These are phyloP conservation scores for Clusia tigrina DNA, from an alignment of 2,888 invertebrate species.

Conservation along the genomic window DNA sequence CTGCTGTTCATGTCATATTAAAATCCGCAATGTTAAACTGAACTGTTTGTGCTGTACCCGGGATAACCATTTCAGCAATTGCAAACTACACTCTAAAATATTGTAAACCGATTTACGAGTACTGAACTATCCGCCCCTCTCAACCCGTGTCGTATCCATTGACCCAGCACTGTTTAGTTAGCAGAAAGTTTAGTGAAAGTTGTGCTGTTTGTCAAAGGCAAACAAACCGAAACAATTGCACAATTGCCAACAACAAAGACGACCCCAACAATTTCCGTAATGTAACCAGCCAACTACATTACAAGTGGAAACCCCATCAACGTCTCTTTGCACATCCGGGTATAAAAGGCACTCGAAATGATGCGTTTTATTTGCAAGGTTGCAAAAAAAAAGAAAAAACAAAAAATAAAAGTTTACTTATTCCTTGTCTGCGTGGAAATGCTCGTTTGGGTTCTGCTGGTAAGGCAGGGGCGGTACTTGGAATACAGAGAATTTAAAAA, in stretches of 20 bases:
- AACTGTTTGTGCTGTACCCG: too few species aligned
- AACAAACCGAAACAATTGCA: background rate
- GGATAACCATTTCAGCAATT: too few species aligned
- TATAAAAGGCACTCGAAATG: constrained; percentile 9
- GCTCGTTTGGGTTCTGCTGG: background rate
- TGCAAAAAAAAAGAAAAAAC: constrained; percentile 10
- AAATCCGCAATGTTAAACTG: too few species aligned
- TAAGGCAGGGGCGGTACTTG: background rate
- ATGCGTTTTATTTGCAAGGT: constrained; percentile 24
- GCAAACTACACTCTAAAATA: too few species aligned
- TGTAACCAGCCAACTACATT: background rate
- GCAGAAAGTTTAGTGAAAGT: background rate
- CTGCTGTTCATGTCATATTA: too few species aligned
- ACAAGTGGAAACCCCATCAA: constrained; percentile 21
- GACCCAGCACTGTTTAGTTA: too few species aligned
- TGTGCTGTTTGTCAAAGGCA: background rate
- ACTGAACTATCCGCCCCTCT: too few species aligned
- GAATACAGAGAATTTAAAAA: too few species aligned
- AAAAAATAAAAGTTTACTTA: background rate
- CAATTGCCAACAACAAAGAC: background rate
- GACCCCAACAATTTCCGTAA: constrained; percentile 4
- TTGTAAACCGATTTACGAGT: too few species aligned
- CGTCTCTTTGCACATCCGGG: background rate
- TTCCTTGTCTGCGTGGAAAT: background rate
- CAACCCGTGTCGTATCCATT: too few species aligned